phyloP scores from a whole-genome alignment of 2,888 invertebrate species.

The Chymomyza procnemis region DNA sequence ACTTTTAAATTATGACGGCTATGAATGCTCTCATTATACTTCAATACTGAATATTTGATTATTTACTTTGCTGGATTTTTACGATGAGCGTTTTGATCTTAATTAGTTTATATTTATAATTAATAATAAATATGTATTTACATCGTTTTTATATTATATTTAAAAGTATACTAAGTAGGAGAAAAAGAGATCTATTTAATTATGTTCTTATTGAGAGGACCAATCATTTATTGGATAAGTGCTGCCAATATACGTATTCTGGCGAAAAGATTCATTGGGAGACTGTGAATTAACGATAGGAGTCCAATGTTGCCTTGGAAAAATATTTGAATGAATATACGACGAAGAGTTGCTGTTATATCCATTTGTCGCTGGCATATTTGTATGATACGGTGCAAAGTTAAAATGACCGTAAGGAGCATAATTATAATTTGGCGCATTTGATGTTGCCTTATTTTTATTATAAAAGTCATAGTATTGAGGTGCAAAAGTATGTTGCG shows the following conservation, averaged over 20 bases:
- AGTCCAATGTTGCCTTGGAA: constrained; percentile 62
- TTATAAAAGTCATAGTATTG: constrained; percentile 70
- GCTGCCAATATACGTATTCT: constrained; percentile 59
- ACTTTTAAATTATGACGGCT: too few relatives aligned
- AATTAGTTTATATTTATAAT: neutral
- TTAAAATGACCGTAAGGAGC: constrained; percentile 70
- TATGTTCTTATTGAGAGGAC: constrained; percentile 51
- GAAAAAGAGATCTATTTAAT: neutral
- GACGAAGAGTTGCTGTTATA: constrained; percentile 58
- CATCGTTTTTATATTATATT: neutral
- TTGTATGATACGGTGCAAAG: constrained; percentile 71
- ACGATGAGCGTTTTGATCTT: neutral
- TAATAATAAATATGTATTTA: neutral
- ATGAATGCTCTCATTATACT: neutral
- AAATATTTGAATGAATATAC: constrained; percentile 57
- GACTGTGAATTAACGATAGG: constrained; percentile 53
- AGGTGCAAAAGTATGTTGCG: constrained; percentile 59
- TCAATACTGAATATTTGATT: neutral
- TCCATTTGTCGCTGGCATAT: constrained; percentile 58
- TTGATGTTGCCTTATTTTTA: constrained; percentile 60
- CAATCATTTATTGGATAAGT: constrained; percentile 59
- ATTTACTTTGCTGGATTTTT: neutral
- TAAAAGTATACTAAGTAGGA: neutral
- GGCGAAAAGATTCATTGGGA: constrained; percentile 53
- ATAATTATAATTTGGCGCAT: constrained; percentile 71